A percentile compares a stretch with the other conserved stretches of the same genome.
Conservation (phyloP, 2,113 vertebrate species). For the Erythrolamprus reginae region DNA sequence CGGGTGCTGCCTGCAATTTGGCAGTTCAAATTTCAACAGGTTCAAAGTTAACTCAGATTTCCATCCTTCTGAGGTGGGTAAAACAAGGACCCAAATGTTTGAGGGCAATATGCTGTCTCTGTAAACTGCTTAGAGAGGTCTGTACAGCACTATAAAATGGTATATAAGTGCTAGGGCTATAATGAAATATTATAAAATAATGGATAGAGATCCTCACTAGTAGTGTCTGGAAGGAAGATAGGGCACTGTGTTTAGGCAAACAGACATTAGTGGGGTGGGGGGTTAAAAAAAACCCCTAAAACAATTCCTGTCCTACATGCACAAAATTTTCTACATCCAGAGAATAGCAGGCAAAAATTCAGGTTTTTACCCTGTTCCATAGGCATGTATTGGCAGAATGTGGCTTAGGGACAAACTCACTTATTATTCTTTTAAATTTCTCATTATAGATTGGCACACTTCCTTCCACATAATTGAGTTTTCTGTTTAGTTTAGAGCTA, state of each 20-base stretch:
- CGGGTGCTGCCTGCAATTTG: too few species aligned
- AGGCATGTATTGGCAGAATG: neutral
- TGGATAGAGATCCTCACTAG: neutral
- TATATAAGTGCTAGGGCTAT: neutral
- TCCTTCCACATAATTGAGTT: neutral
- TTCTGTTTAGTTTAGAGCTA: neutral
- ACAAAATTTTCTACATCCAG: neutral
- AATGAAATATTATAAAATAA: neutral
- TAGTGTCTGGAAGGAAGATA: neutral
- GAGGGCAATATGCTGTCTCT: too few species aligned
- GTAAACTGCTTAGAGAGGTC: too few species aligned
- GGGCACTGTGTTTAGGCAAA: neutral
- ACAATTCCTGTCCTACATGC: neutral
- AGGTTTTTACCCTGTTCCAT: neutral
- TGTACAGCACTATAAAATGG: too few species aligned
- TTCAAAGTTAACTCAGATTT: too few species aligned
- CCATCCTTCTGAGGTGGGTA: too few species aligned
- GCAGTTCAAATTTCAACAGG: too few species aligned
- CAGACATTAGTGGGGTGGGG: neutral
- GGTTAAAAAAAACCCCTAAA: too few species aligned
- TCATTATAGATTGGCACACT: neutral
- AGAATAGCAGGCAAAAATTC: neutral
- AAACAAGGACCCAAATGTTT: too few species aligned
- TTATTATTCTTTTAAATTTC: neutral
- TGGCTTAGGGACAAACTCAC: neutral